Evolutionary conservation across 2,797 vertebrate genomes (phyloP), one percentile per base, ranked within the genome.

Genomic region (Pitangus sulphuratus): DNA sequence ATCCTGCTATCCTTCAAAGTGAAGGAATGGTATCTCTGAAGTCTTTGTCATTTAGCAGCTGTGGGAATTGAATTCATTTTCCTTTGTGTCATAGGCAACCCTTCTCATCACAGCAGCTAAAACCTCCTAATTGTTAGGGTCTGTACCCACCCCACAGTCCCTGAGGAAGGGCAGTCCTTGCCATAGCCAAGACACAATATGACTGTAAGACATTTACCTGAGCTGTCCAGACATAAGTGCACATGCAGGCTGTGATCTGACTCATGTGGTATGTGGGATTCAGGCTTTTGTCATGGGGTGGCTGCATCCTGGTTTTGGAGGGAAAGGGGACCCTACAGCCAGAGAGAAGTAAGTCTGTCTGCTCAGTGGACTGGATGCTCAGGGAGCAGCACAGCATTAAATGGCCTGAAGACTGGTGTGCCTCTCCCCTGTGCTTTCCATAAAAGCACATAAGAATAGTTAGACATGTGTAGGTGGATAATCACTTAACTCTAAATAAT

Each of bases 1-100:
- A n/a, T 61, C 76, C 87, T 91, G 84, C 84, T 61, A 51, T 64
- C 84, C 82, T 97, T 95, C 93, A 93, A 91, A 95, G 94, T 71
- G 71, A 89, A 91, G 88, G 51, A 94, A 42, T 81, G 53, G 25
- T 78, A 40, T 80, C 84, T 95, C 87, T 95, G 87, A 94, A 89
- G 76, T 83, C 92, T 93, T 94, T 96, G 75, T 94, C 82, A 83
- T 95, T 83, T 91, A 72, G 87, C n/a, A 61, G 75, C 78, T 81
- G 47, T 81, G 84, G 75, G 75, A 91, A 77, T 89, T 78, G 76
- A 87, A 95, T 88, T 94, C 30, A 18, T 95, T 91, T 91, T 84
- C 16, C 82, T n/a, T 90, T 50, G 40, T 83, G 76, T 70, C 35
- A 15, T 31, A 53, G 78, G 77, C 51, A 95, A 15, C 35, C 84